Evolutionary conservation across 1,140 invertebrate genomes (phyloP), one percentile per base, ranked within the genome.

Genomic region (Drosophila arawakana): DNA sequence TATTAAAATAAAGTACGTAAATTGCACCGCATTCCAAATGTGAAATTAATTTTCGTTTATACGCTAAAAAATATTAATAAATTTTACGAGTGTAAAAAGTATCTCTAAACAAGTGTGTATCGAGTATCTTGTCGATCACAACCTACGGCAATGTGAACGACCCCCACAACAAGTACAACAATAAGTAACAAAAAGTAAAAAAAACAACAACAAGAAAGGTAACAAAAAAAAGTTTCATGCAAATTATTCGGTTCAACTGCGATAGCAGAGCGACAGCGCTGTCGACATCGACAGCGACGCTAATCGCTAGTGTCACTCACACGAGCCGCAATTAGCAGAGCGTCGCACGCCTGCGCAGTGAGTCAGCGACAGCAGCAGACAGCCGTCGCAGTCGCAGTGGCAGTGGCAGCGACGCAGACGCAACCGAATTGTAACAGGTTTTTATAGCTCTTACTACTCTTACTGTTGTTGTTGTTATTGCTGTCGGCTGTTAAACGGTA

Each of bases 261-360:
- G 50, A 54, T 34, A 34, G 47, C 49, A 60, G 39, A 49, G 54
- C 34, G n/a, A 60, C 57, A 46, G 49, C 66, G 67, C 35, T 47
- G 59, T 44, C 39, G 46, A 58, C 73, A 58, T 39, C 59, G 52
- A 67, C 65, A 61, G 25, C 57, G 67, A 70, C 71, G 73, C 83
- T 83, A 88, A 88, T 88, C 83, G 83, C 80, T 77, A 78, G 83
- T 88, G 83, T 88, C 83, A 88, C 76, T 88, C 83, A 88, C 83
- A 83, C 82, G 74, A 75, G 50, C 66, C 57, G 44, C 83, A 88
- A 88, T 88, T 82, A 88, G 73, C 73, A 69, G 59, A 88, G 67
- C 83, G 65, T 72, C 83, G 82, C 82, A 82, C 66, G 82, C 69
- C 83, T 73, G 80, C 74, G 74, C 59, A 21, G 21, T 79, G 77